A percentile compares a stretch with the other conserved stretches of the same genome.
Evolutionary conservation across 2,888 invertebrate species (phyloP).

Genomic region (Sturmia bella): DNA sequence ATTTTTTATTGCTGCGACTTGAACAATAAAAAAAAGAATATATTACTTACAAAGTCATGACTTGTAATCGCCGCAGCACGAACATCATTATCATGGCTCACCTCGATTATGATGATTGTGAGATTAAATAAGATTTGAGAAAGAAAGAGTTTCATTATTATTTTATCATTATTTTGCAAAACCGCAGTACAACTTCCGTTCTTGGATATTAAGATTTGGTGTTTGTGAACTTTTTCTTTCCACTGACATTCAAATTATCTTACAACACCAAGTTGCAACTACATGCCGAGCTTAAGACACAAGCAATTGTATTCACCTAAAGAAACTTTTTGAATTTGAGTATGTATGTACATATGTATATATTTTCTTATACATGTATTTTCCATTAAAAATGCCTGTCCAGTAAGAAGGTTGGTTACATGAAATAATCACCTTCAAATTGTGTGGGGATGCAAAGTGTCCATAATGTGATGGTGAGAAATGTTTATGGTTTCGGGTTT

Average conservation of each 20-base stretch:
- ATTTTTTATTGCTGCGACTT: neutral
- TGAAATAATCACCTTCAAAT: slow-evolving; percentile 47
- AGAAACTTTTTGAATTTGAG: slow-evolving; percentile 2
- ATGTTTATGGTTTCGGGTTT: slow-evolving; percentile 53
- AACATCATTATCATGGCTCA: slow-evolving; percentile 25
- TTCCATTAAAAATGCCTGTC: slow-evolving; percentile 27
- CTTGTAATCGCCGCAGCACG: slow-evolving; percentile 18
- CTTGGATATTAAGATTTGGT: slow-evolving; percentile 31
- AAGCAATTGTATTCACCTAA: neutral
- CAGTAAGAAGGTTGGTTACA: slow-evolving; percentile 51
- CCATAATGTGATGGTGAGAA: slow-evolving; percentile 55
- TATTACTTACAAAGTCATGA: neutral
- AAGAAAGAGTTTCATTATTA: slow-evolving; percentile 47
- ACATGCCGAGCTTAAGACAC: slow-evolving; percentile 1
- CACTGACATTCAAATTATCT: slow-evolving; percentile 37
- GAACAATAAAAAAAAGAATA: slow-evolving; percentile 10
- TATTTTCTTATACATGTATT: slow-evolving; percentile 8
- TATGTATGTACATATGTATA: too few species aligned
- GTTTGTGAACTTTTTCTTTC: neutral
- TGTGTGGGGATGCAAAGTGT: slow-evolving; percentile 46
- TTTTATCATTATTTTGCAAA: slow-evolving; percentile 63
- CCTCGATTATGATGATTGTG: slow-evolving; percentile 38
- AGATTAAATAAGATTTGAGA: slow-evolving; percentile 28
- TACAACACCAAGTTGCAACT: slow-evolving; percentile 38
- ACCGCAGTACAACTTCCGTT: slow-evolving; percentile 69